Percentiles rank a stretch among this genome's conserved stretches.
These are phyloP conservation scores for Dinothrombium tinctorium DNA, from an alignment of 1,140 invertebrate species.

Conservation along the genomic window DNA sequence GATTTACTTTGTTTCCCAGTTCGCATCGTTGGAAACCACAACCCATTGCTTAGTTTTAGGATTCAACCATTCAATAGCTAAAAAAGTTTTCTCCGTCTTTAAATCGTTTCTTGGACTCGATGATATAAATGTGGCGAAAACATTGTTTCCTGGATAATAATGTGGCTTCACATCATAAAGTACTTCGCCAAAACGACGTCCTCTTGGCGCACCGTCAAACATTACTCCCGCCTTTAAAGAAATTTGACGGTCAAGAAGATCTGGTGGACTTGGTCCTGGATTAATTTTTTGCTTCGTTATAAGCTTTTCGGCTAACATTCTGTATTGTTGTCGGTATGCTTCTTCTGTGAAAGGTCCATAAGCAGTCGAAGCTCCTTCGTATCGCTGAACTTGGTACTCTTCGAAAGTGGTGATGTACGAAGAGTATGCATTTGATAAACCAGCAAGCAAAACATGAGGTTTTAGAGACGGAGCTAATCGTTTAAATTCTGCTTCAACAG, in stretches of 20 bases:
- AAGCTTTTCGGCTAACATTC: slow-evolving; percentile 37
- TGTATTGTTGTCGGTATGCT: slow-evolving; percentile 55
- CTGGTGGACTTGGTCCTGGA: slow-evolving; percentile 39
- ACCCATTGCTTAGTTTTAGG: slow-evolving; percentile 33
- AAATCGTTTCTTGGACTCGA: slow-evolving; percentile 65
- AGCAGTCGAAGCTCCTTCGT: slow-evolving; percentile 78
- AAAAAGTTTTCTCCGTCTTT: slow-evolving; percentile 44
- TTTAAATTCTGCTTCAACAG: not conserved
- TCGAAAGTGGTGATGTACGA: slow-evolving; percentile 72
- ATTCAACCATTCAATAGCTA: slow-evolving; percentile 34
- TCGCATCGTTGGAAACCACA: slow-evolving; percentile 51
- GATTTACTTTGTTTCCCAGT: slow-evolving; percentile 76
- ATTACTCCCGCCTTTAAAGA: slow-evolving; percentile 50
- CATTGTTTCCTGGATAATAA: slow-evolving; percentile 1
- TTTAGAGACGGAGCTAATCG: too few species aligned
- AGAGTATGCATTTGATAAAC: slow-evolving; percentile 63
- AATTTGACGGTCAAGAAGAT: slow-evolving; percentile 42
- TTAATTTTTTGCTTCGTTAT: slow-evolving; percentile 31
- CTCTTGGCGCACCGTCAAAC: slow-evolving; percentile 44
- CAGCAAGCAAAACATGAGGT: slow-evolving; percentile 54
- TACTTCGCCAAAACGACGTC: slow-evolving; percentile 41
- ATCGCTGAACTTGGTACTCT: slow-evolving; percentile 68
- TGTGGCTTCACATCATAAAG: not conserved
- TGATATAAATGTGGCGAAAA: slow-evolving; percentile 23
- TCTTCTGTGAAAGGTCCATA: slow-evolving; percentile 50